Conservation (phyloP, 2,113 vertebrate genomes). For the Otolemur garnettii region DNA sequence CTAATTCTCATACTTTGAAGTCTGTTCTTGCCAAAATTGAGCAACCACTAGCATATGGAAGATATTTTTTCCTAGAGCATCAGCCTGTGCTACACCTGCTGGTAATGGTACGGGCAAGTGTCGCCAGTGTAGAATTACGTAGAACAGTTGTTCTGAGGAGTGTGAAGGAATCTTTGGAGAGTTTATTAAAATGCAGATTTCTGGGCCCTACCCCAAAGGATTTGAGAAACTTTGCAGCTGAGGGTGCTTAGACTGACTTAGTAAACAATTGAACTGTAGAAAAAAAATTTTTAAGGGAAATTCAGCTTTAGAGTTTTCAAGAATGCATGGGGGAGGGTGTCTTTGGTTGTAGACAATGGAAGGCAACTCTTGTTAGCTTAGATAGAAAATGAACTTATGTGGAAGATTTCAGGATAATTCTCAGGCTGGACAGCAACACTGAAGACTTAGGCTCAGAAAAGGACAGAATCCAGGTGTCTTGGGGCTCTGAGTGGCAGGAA, state of each 20-base stretch:
- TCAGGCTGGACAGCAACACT: background rate
- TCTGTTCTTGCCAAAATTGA: background rate
- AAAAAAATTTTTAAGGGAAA: background rate
- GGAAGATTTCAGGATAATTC: background rate
- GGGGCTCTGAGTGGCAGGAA: background rate
- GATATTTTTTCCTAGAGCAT: background rate
- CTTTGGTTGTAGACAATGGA: background rate
- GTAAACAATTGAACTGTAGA: background rate
- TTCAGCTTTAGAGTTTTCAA: background rate
- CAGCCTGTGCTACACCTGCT: background rate
- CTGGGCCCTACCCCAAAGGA: background rate
- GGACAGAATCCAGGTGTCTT: no score
- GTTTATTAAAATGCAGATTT: background rate
- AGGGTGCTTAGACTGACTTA: background rate
- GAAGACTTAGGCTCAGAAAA: background rate
- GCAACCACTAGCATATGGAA: rapidly evolving
- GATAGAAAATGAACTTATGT: background rate
- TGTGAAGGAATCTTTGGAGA: background rate
- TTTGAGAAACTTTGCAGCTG: background rate
- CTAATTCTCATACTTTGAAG: background rate
- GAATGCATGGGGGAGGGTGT: no score
- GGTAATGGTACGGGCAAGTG: background rate
- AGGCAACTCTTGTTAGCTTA: background rate
- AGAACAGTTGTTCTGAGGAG: background rate
- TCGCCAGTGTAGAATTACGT: rapidly evolving